Evolutionary conservation across 2,797 vertebrate genomes (phyloP), one percentile per base, ranked within the genome.

Genomic region (Peromyscus melanophrys): DNA sequence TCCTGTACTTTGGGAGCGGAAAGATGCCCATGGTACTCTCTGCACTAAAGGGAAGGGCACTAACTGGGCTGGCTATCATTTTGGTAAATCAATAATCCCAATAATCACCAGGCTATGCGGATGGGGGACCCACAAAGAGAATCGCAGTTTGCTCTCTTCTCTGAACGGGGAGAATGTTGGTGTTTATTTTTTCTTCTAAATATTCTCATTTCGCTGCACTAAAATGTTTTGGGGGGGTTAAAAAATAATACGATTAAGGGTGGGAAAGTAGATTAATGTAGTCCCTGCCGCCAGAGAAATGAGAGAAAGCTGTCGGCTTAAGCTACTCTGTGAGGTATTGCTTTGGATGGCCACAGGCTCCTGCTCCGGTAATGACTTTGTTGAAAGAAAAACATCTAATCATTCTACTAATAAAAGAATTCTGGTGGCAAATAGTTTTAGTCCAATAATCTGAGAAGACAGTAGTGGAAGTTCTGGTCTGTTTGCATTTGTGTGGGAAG

Each of bases 191-290:
- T 94, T 84, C 76, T 49, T 95, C 76, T 83, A 75, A 61, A 49
- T 93, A 90, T 81, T 93, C 95, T 89, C 49, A 94, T 91, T 95
- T 84, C 83, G 59, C 86, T 83, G 86, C 52, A 67, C 65, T 88
- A 85, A 97, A 92, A 86, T 55, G 65, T 89, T 88, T 81, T 55
- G 52, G 78, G 46, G 92, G n/a, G 11, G 84, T 90, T 95, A 75
- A 96, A 84, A 37, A 90, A 52, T 59, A 95, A 75, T 89, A 94
- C 59, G 82, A 55, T 73, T 78, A 67, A 52, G 59, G 37, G 4
- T 25, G 14, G 3, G 6, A 34, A 43, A 92, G 57, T 9, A 21
- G 93, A 87, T 61, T 4, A 25, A 73, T 67, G 2, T 6, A 31
- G 69, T 55, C 52, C 11, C 49, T 55, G 78, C n/a, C 23, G 27